Evolutionary conservation across 2,113 vertebrate species (phyloP), one percentile per base, ranked within the genome.

Genomic region (Sinocyclocheilus grahami): DNA sequence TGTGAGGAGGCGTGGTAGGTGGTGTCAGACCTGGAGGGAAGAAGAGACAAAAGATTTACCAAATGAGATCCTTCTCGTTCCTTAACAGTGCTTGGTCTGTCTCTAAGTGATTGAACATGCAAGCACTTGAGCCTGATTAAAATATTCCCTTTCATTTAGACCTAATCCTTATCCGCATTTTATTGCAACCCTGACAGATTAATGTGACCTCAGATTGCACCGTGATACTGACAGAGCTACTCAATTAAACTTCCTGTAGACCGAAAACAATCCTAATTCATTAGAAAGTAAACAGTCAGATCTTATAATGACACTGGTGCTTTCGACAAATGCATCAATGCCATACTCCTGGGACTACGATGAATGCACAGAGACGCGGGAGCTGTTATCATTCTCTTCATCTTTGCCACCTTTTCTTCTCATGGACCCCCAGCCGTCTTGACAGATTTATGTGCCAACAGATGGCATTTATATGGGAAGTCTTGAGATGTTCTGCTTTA

Each of bases 1-100:
- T 99, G 94, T 99, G 98, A 96, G 98, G 98, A 96, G 98, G 98
- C 95, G 98, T 99, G 24, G 98, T 99, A 93, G 98, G 98, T 95
- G 98, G 98, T 96, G 98, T 99, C 96, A 99, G 97, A 96, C 98
- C 98, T 99, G 93, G 85, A 76, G 30, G 48, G 51, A 88, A 83
- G 46, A 84, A 87, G 87, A 90, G 13, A 90, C 55, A 92, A 71
- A 87, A 81, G 20, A 71, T 90, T 93, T 89, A 87, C 84, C 24
- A 72, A 67, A 71, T 9, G 18, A 24, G 63, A 48, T 82, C 62
- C 22, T 1, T 82, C 39, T 12, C 3, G 9, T 67, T 63, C 58
- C 78, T 63, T 18, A 63, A 16, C 67, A 71, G 30, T 55, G 48
- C 42, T 58, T 12, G 14, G 42, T 20, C 24, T 53, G 79, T 67